Base-by-base conservation (phyloP, 2,113 vertebrate genomes). In the Tyto alba region DNA sequence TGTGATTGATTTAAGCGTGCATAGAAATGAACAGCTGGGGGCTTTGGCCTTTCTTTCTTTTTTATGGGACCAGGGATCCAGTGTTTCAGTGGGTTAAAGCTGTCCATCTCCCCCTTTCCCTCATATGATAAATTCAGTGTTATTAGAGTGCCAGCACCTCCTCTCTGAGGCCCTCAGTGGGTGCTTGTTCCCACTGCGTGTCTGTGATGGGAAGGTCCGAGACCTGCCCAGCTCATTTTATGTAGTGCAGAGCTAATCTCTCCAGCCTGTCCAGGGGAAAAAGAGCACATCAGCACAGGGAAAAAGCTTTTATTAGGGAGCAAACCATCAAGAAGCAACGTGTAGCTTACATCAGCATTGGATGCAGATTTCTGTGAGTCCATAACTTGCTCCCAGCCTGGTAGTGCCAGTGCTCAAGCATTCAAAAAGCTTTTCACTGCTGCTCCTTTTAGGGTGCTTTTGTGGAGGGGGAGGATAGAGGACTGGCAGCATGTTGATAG, bases 131-230 rank as follows among this genome's bases (percentile, higher is more conserved):
- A 79, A 67, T 27, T 56, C 19, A 30, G 19, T 1, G 0, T 47
- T 27, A 9, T 47, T 19, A 27, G 45, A 20, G 63, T 45, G 45
- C 56, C 45, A 60, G 2, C 36, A 34, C 23, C 19, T 86, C 55
- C 18, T 66, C 25, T 10, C 53, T 4, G 30, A 59, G 57, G 8
- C 57, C 55, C 89, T 41, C 1, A 0, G 16, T 21, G 38, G 62
- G 4, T 38, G 59, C 30, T 75, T 4, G 1, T 48, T 86, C 52
- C 43, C 2, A 1, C 45, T 36, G 23, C 1, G 0, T 72, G 74
- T 5, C 48, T 36, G 10, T 3, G 40, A 16, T 6, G 20, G 67
- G 73, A 27, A 63, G 36, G 47, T 43, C 68, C 77, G 83, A 53
- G 69, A 84, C n/a, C 52, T 66, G 55, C 55, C 69, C 41, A 8